Evolutionary conservation across 2,888 invertebrate species (phyloP), one percentile per base, ranked within the genome.

Genomic region (Apantesis nais): DNA sequence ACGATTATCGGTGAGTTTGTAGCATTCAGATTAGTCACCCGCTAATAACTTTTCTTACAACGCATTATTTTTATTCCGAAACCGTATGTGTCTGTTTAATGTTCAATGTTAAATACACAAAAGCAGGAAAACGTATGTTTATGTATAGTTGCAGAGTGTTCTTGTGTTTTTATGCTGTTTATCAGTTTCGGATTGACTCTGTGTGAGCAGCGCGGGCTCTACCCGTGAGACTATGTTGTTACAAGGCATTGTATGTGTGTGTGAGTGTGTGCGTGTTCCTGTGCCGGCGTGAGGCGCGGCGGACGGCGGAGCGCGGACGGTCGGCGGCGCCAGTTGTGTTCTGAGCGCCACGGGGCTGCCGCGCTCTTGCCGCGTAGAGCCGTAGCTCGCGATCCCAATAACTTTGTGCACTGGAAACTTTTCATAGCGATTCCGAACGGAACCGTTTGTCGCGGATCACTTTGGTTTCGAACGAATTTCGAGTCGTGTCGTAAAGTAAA

Each of bases 401-500:
- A 94, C 92, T 95, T 95, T 94, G 91, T 93, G 87, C 88, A 92
- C 92, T 93, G 94, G 95, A 95, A 95, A 95, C 94, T 95, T 95
- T 95, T 94, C 87, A 90, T 89, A 90, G 88, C 89, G 88, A 88
- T 89, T 87, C 87, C 85, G 85, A 83, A 85, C 86, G 85, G 85
- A 84, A 87, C 83, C 83, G 86, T 83, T 84, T 83, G 85, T 81
- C 79, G 86, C 88, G 85, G 85, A 85, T 83, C 83, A 79, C 81
- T 86, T 83, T 85, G 83, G 84, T 86, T 86, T 85, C 80, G 82
- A 82, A 85, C 80, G 82, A 82, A 85, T 87, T 83, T 86, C 86
- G 85, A 86, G 81, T 85, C 81, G 85, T 79, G 85, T 79, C 84
- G 85, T 85, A 81, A 80, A 83, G 82, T 85, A 81, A 81, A 83